Conservation (phyloP, 1,140 invertebrate species). For the Cydia splendana region DNA sequence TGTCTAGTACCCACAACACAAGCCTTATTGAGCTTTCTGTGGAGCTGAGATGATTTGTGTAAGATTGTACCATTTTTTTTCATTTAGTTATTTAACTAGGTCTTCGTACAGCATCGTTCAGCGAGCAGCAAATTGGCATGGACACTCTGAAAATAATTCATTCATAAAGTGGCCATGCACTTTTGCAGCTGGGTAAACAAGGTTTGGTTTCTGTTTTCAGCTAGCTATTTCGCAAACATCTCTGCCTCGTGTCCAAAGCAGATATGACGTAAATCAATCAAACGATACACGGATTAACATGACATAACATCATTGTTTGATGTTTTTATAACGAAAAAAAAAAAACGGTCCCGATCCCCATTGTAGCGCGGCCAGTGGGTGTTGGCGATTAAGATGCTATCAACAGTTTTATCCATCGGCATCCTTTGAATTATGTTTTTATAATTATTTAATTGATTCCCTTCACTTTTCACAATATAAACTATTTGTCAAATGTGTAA, state of each 20-base stretch:
- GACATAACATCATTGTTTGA: slow-evolving; percentile 66
- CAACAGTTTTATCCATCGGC: slow-evolving; percentile 56
- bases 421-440: slow-evolving; percentile 51
- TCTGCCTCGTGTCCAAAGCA: slow-evolving; percentile 17
- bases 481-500: slow-evolving; percentile 6
- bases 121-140: no score
- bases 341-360: slow-evolving; percentile 52
- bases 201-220: neutral
- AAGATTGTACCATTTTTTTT: neutral
- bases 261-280: slow-evolving; percentile 60
- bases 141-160: no score
- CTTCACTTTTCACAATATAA: slow-evolving; percentile 22
- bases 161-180: no score
- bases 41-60: no score
- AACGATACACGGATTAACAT: slow-evolving; percentile 48
- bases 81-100: neutral
- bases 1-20: no score
- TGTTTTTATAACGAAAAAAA: slow-evolving; percentile 56
- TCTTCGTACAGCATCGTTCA: no score
- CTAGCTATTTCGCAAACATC: neutral
- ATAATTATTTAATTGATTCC: slow-evolving; percentile 27
- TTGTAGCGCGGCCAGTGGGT: slow-evolving; percentile 60
- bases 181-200: no score
- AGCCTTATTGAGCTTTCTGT: no score
- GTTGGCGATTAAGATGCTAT: slow-evolving; percentile 63